Base-by-base conservation (phyloP, 1,140 invertebrate genomes). In the Mercenaria mercenaria region DNA sequence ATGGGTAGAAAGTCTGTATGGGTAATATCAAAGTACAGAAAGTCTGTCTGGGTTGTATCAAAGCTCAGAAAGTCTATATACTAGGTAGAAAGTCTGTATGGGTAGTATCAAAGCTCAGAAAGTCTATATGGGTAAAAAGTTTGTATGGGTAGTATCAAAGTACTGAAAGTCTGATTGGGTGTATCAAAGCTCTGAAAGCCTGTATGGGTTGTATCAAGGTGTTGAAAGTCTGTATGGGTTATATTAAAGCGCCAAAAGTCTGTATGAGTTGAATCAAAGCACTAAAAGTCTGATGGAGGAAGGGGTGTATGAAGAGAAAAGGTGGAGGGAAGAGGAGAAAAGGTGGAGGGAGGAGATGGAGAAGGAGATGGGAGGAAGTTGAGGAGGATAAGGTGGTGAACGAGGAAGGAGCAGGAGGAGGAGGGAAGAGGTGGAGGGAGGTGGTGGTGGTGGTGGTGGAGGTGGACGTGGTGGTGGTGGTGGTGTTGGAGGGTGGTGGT, bases 391-490 rank as follows among this genome's bases (percentile, higher is more conserved):
- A n/a, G n/a, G n/a, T n/a, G n/a, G 15, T 23, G 23, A 23, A 8
- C 29, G 8, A 2, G 13, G 29, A 37, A 23, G 56, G 32, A 64
- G 52, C n/a, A n/a, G n/a, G n/a, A n/a, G n/a, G n/a, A n/a, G n/a
- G n/a, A n/a, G 59, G 83, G 34, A 47, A 74, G 83, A 85, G 41
- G 59, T 2, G 41, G 34, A 11, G 64, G 43, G 50, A 74, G 43
- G 32, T 11, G 32, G 67, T 32, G 64, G 59, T 29, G 26, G 83
- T 23, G 34, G 74, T 39, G 23, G 20, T 0, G 74, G 8, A n/a
- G 37, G 15, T 11, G 23, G 29, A 43, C 15, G 37, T 3, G 39
- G 37, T 1, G 23, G n/a, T 0, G 37, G 20, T 8, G 26, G 72
- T 6, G 6, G 39, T 32, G n/a, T 34, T 29, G 29, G 11, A 11